Evolutionary conservation across 2,888 invertebrate species (phyloP), one percentile per base, ranked within the genome.

Genomic region (Thereva nobilitata): DNA sequence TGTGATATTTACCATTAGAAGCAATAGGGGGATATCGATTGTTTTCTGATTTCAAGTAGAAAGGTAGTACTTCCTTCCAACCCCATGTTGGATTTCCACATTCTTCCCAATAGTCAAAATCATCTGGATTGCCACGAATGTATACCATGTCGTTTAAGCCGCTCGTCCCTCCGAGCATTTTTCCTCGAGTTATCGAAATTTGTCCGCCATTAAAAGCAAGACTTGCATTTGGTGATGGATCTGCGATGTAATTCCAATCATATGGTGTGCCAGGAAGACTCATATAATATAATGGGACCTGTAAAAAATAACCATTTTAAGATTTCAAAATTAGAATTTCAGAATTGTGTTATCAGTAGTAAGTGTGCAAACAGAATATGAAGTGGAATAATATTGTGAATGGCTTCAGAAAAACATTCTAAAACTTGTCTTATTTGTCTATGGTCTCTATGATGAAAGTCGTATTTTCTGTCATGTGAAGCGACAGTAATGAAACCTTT

Each of bases 1-100:
- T 84, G 64, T 84, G 57, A 38, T 57, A 50, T 12, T 52, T 35
- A 9, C 12, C 23, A 53, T 68, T 57, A 4, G 44, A 38, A 12
- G 64, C 64, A 4, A 52, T 38, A 7, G 52, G 53, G 10, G 42
- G 52, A 64, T 53, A 64, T 64, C 35, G 10, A 10, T 53, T 66
- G 34, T 66, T 56, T 76, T 91, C 82, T 0, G 91, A 90, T 77
- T 92, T 92, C 76, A 87, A 87, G 76, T 92, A 92, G 75, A 91
- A 92, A 0, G 87, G 86, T 34, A 92, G 77, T 0, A 91, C 84
- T 69, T 89, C 88, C 45, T 90, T 85, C 77, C 85, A 91, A 2
- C 89, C 79, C 88, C 88, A 89, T 0, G 85, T 86, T 0, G 75
- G 70, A 73, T 86, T 87, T 0, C 87, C 87, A 50, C 79, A 55